Evolutionary conservation across 2,797 vertebrate species (phyloP).

Genomic region (Protosalanx chinensis): DNA sequence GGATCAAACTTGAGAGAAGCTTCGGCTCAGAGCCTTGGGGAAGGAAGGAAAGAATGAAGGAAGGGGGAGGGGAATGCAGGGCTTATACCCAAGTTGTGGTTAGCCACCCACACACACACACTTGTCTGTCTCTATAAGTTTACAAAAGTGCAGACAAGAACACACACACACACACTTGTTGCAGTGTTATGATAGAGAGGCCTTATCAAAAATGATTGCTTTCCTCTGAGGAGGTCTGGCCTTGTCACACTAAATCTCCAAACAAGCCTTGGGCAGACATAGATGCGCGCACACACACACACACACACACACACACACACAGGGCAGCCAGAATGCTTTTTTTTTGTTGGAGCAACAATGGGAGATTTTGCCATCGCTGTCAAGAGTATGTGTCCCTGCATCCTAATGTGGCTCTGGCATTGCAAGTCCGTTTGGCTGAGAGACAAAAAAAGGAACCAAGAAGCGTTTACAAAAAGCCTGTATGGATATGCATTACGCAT

Average conservation of each 20-base stretch:
- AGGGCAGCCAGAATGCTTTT: constrained; percentile 1
- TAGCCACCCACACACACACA: too few species aligned
- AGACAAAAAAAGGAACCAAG: constrained; percentile 17
- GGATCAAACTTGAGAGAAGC: too few species aligned
- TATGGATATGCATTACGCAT: neutral
- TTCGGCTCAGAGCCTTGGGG: too few species aligned
- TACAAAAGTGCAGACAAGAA: neutral
- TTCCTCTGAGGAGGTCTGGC: constrained; percentile 19
- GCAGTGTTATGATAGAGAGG: constrained; percentile 27
- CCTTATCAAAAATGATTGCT: constrained; percentile 42
- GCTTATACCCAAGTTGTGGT: neutral
- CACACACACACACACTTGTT: constrained; percentile 9
- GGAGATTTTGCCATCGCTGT: constrained; percentile 37
- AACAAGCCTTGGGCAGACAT: constrained; percentile 30
- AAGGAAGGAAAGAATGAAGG: neutral
- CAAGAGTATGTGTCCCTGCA: constrained; percentile 25
- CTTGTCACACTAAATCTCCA: constrained; percentile 43
- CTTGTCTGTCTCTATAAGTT: neutral
- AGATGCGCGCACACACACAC: neutral
- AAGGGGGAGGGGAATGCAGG: neutral
- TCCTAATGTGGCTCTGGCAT: constrained; percentile 24
- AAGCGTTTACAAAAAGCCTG: neutral
- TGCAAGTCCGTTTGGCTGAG: constrained; percentile 27
- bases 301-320: neutral
- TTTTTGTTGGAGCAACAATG: constrained; percentile 28